phyloP scores from a whole-genome alignment of 2,888 invertebrate genomes.

The Crepidodera aurea region DNA sequence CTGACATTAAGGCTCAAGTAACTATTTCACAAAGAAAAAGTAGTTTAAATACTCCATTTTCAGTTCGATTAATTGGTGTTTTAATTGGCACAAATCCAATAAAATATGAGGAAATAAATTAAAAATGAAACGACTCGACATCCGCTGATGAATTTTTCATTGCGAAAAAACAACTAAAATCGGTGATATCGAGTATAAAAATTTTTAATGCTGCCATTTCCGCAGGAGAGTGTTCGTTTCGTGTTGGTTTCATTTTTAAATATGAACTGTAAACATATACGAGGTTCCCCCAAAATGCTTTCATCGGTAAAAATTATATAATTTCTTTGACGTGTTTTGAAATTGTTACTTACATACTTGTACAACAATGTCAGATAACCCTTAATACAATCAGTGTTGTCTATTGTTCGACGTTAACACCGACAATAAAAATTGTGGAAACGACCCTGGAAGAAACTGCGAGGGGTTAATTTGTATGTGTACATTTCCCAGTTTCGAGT shows the following conservation, averaged over 20 bases:
- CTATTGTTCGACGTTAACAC: no score
- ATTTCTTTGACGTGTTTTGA: no score
- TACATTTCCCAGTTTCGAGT: background rate
- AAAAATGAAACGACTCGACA: slow-evolving; percentile 7
- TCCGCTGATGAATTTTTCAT: background rate
- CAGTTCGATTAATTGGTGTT: background rate
- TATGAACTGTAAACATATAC: background rate
- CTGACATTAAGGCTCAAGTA: no score
- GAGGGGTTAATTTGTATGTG: background rate
- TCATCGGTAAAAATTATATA: no score
- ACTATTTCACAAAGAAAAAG: no score
- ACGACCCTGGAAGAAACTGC: background rate
- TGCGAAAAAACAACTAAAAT: slow-evolving; percentile 1
- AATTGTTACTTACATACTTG: no score
- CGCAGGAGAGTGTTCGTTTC: slow-evolving; percentile 6
- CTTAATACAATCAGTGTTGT: no score
- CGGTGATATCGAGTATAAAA: slow-evolving; percentile 3
- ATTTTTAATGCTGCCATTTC: slow-evolving; percentile 5
- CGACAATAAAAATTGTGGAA: background rate
- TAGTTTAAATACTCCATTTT: no score
- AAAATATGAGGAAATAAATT: slow-evolving; percentile 7
- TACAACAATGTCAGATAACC: no score
- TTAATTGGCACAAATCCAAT: background rate
- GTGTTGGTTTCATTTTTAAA: background rate
- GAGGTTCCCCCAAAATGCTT: background rate